Evolutionary conservation across 2,797 vertebrate species (phyloP).

Genomic region (Malurus splendens): DNA sequence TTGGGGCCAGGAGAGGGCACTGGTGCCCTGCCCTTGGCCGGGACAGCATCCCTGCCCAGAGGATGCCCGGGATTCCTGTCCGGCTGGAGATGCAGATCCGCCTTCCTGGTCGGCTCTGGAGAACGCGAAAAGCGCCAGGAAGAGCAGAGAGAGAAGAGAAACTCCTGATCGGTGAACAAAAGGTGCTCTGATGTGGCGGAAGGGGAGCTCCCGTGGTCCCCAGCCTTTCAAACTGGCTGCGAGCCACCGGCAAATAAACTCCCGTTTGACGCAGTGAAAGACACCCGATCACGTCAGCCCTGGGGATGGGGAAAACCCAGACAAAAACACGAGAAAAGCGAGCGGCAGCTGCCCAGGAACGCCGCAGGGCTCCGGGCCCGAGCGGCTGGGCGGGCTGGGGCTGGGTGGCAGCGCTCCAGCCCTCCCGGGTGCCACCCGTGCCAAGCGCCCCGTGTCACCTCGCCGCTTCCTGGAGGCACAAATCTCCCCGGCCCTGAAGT

Average conservation of each 20-base stretch:
- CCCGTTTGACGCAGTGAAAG: neutral
- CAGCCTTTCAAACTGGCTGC: neutral
- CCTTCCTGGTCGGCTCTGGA: neutral
- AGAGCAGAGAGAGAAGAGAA: neutral
- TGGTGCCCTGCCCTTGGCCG: neutral
- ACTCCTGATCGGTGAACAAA: fast-evolving
- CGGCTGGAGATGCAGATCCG: neutral
- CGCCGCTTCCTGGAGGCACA: slow-evolving; percentile 14
- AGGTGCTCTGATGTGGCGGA: neutral
- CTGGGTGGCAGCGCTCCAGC: neutral
- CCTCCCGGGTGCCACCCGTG: neutral
- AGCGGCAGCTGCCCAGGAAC: neutral
- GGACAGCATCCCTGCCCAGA: neutral
- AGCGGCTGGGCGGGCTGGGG: neutral
- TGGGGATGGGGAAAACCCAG: neutral
- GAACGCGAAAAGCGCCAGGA: neutral
- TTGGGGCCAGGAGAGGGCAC: slow-evolving; percentile 46
- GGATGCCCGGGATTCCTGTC: neutral
- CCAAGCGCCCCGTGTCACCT: neutral
- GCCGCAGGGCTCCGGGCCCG: neutral
- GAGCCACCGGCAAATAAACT: neutral
- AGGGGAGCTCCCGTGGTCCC: neutral
- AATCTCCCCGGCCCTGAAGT: neutral
- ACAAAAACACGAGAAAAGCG: neutral
- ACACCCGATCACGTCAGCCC: neutral